Percentiles rank a stretch among this genome's conserved stretches.
These are phyloP conservation scores for Steinernema hermaphroditum DNA, from an alignment of 2,888 invertebrate species.

Conservation along the genomic window DNA sequence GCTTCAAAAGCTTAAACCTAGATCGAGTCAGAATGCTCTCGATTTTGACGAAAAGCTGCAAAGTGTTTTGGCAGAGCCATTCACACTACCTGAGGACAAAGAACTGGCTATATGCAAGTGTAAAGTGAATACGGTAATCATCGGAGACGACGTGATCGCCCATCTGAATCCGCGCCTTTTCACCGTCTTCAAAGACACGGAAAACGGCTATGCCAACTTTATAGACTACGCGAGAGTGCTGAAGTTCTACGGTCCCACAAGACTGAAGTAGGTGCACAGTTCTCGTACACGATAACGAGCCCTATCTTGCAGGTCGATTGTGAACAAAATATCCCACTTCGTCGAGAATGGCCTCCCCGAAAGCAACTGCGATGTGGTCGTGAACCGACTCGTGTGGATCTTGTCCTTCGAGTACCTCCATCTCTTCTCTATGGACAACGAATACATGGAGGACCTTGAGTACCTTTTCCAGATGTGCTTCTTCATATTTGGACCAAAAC, in stretches of 20 bases:
- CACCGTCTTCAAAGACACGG: background rate
- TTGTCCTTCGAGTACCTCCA: slow-evolving; percentile 10
- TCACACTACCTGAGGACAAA: background rate
- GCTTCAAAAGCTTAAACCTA: background rate
- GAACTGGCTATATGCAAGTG: background rate
- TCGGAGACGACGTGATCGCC: slow-evolving; percentile 11
- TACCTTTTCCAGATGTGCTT: background rate
- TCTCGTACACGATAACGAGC: too few relatives aligned
- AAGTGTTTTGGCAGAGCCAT: background rate
- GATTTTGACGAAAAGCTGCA: background rate
- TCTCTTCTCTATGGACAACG: background rate
- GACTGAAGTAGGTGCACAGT: background rate
- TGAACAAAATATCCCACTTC: background rate
- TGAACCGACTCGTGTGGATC: background rate
- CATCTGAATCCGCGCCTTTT: background rate
- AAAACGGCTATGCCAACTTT: background rate
- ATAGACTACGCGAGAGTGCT: background rate
- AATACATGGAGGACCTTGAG: background rate
- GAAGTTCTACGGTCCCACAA: background rate
- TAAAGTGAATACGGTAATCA: background rate
- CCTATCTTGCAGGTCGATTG: too few relatives aligned
- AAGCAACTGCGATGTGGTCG: too few relatives aligned
- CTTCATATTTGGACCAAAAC: background rate
- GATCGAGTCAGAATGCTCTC: background rate
- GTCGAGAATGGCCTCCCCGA: too few relatives aligned